A percentile compares a stretch with the other conserved stretches of the same genome.
Conservation (phyloP, 2,797 vertebrate species). For the Pitangus sulphuratus region DNA sequence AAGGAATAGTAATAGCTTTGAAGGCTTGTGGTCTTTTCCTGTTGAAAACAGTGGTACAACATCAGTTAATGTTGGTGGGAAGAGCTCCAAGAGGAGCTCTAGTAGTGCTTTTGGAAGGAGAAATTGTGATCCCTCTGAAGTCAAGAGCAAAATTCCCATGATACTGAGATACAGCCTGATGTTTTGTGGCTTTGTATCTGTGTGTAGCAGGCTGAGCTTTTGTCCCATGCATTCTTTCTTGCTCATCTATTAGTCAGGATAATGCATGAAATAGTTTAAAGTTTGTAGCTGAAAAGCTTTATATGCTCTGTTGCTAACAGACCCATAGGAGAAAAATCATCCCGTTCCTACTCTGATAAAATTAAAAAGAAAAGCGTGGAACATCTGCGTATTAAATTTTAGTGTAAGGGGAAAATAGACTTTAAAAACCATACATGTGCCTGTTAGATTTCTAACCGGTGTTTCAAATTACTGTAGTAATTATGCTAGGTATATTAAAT, state of each 20-base stretch:
- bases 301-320: conserved; percentile 35
- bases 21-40: neutral
- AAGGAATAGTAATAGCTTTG: neutral
- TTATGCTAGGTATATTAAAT: neutral
- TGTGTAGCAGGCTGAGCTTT: conserved; percentile 12
- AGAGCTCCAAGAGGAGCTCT: neutral
- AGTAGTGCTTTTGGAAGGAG: neutral
- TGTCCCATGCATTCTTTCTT: conserved; percentile 68
- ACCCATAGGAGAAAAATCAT: conserved; percentile 11
- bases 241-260: conserved; percentile 63
- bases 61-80: neutral
- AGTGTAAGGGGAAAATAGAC: conserved; percentile 5
- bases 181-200: neutral
- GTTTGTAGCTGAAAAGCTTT: conserved; percentile 39
- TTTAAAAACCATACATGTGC: conserved; percentile 7
- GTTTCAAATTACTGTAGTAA: conserved; percentile 28
- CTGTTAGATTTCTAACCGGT: conserved; percentile 62
- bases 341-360: neutral
- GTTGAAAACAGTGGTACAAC: neutral
- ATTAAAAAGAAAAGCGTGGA: neutral
- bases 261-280: conserved; percentile 62
- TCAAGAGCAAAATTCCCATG: neutral
- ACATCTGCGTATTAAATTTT: conserved; percentile 26
- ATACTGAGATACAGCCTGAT: neutral
- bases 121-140: neutral